Evolutionary conservation across 2,888 invertebrate genomes (phyloP).

Genomic region (Drosophila acutilabella): DNA sequence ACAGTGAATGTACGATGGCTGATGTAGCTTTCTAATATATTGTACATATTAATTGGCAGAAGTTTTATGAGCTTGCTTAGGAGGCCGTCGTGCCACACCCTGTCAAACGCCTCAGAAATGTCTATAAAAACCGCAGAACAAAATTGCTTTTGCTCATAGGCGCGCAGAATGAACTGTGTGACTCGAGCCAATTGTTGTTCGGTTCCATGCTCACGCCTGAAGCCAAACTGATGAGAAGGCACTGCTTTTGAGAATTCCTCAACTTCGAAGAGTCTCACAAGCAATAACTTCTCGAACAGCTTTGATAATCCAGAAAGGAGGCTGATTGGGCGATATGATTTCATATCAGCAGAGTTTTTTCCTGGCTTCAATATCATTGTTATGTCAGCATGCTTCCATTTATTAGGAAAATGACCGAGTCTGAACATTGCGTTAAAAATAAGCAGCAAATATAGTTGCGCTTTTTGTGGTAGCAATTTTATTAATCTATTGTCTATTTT

Average conservation of each 20-base stretch:
- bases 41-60: background rate
- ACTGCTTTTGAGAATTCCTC: background rate
- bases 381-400: background rate
- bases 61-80: background rate
- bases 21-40: background rate
- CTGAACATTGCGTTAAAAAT: background rate
- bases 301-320: background rate
- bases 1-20: background rate
- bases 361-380: conserved; percentile 1
- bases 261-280: background rate
- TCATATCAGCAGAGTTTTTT: background rate
- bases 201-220: conserved; percentile 5
- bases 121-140: conserved; percentile 11
- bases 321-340: conserved; percentile 3
- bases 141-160: background rate
- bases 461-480: background rate
- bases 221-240: conserved; percentile 12
- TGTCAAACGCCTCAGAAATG: background rate
- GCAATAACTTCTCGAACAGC: conserved; percentile 1
- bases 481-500: background rate
- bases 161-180: background rate
- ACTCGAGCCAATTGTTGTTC: conserved; percentile 16
- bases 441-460: background rate
- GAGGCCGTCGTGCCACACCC: conserved; percentile 20
- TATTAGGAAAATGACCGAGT: background rate